Evolutionary conservation across 2,797 vertebrate species (phyloP).

Genomic region (Tragopan temminckii): DNA sequence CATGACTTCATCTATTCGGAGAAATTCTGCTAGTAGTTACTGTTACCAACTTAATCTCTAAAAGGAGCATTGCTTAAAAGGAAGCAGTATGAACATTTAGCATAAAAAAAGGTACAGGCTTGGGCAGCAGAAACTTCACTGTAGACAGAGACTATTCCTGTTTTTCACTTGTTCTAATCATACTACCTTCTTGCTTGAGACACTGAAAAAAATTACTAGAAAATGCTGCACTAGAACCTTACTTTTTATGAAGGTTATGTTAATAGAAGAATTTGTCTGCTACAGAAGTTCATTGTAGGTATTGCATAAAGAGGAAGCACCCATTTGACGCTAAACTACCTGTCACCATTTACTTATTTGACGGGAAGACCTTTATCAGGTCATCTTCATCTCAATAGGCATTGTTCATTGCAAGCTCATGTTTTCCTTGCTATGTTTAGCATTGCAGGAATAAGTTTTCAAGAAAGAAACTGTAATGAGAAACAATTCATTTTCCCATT

Average conservation of each 20-base stretch:
- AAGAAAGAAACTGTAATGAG: not conserved
- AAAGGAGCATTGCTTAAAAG: not conserved
- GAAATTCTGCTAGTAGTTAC: not conserved
- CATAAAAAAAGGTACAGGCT: not conserved
- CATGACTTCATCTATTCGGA: not conserved
- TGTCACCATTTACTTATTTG: not conserved
- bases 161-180: not conserved
- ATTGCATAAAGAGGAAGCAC: not conserved
- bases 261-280: not conserved
- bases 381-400: not conserved
- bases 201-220: not conserved
- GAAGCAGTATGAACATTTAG: not conserved
- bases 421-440: not conserved
- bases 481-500: not conserved
- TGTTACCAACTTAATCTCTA: not conserved
- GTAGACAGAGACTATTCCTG: not conserved
- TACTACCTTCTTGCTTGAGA: not conserved
- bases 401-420: not conserved
- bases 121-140: not conserved
- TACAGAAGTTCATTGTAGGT: fast-evolving
- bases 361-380: not conserved
- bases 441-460: not conserved
- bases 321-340: not conserved
- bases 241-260: not conserved
- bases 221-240: not conserved